phyloP scores from a whole-genome alignment of 2,888 invertebrate species.

The Baccha elongata region DNA sequence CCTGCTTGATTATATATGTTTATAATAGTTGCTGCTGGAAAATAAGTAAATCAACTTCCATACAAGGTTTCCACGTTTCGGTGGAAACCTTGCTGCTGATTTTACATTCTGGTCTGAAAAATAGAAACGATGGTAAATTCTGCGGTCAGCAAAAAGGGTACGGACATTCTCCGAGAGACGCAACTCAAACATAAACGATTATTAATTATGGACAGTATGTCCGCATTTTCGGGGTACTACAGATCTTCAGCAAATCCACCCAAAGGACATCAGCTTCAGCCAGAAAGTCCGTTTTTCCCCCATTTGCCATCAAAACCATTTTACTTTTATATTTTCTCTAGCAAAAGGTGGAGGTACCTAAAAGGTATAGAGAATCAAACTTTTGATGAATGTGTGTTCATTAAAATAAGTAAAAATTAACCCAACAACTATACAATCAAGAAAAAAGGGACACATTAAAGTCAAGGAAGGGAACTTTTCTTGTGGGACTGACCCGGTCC shows the following conservation, averaged over 20 bases:
- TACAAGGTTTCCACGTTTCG: constrained; percentile 63
- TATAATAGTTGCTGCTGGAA: constrained; percentile 52
- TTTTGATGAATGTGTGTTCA: constrained; percentile 70
- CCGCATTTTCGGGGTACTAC: constrained; percentile 38
- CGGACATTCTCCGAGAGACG: constrained; percentile 55
- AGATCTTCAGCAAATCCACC: constrained; percentile 61
- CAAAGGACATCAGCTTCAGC: too few species aligned
- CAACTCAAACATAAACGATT: constrained; percentile 69
- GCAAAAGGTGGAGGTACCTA: too few species aligned
- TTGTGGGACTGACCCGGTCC: constrained; percentile 47
- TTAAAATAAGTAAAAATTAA: constrained; percentile 67
- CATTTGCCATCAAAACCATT: constrained; percentile 31
- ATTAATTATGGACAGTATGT: constrained; percentile 69
- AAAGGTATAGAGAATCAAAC: constrained; percentile 16
- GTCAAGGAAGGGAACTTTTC: constrained; percentile 7
- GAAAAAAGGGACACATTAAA: constrained; percentile 21
- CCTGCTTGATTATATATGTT: not conserved
- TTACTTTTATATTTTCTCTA: constrained; percentile 61
- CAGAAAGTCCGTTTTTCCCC: not conserved
- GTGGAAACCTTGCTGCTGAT: constrained; percentile 40
- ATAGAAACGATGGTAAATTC: constrained; percentile 37
- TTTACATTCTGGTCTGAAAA: constrained; percentile 17
- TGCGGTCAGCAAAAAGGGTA: constrained; percentile 57
- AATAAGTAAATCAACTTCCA: constrained; percentile 64
- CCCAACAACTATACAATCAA: constrained; percentile 53